Base-by-base conservation (phyloP, 2,888 invertebrate species). In the Pandemis heparana region DNA sequence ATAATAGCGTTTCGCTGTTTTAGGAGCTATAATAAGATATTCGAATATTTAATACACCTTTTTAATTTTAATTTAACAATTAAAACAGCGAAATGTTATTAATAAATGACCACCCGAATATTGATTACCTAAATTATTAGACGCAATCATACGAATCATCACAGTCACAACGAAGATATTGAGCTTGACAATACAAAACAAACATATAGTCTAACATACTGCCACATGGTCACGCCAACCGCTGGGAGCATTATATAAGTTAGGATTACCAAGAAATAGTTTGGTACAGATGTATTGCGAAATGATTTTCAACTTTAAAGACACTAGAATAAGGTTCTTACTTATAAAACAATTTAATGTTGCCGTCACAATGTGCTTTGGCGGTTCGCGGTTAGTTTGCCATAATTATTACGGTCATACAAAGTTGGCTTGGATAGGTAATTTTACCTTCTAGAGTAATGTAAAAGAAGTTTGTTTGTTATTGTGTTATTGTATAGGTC, bases 101-200 rank as follows among this genome's bases (percentile, higher is more conserved):
- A 63, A 9, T 73, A 69, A 56, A 51, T 41, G 18, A 3, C 63
- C 63, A 63, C 48, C 51, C 14, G n/a, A 39, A 14, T 23, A 56
- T 70, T 48, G 39, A 56, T 56, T 38, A 18, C 53, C 53, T 41
- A 71, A 71, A 66, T 51, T 18, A 71, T 46, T 39, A 43, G 12
- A 67, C 56, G 23, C 76, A 75, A 73, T 79, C 80, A 79, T 75
- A 86, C 82, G 83, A 85, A 84, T 84, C 80, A 81, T 84, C 82
- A 71, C 77, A 76, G 67, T 82, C 79, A 86, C 83, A 88, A 87
- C 82, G 75, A 76, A 85, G 76, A 86, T 80, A 88, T 90, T 91
- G 90, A 90, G 90, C 90, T 85, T 84, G 81, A 81, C 81, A 76
- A 80, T 81, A 83, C 79, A 75, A 81, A 81, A 77, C 79, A 80